These are phyloP conservation scores for Scaptomyza caliginosa DNA, from an alignment of 2,888 invertebrate genomes.

Conservation along the genomic window DNA sequence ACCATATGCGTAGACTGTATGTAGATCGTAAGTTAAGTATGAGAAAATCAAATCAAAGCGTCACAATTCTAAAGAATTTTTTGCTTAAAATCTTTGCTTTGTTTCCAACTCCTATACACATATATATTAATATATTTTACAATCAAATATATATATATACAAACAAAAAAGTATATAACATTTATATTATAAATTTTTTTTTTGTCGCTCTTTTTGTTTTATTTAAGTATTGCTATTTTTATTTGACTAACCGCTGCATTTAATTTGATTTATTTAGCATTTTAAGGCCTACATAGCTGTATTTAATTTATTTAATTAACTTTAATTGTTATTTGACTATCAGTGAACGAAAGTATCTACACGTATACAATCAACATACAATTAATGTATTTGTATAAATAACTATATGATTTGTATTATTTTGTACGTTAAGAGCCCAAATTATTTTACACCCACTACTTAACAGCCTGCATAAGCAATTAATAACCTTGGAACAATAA, in stretches of 20 bases:
- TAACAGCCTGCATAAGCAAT: slow-evolving; percentile 1
- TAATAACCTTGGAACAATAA: slow-evolving; percentile 31
- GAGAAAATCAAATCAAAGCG: slow-evolving; percentile 30
- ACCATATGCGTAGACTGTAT: slow-evolving; percentile 40
- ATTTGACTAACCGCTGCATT: slow-evolving; percentile 45
- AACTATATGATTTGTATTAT: slow-evolving; percentile 66
- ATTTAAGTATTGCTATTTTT: slow-evolving; percentile 17
- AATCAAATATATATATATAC: background rate
- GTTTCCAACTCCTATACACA: slow-evolving; percentile 12
- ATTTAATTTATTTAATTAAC: slow-evolving; percentile 74
- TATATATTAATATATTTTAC: too few species aligned
- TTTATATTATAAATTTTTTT: slow-evolving; percentile 1
- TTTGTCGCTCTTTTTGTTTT: slow-evolving; percentile 21
- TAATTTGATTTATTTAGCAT: slow-evolving; percentile 46
- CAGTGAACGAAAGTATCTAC: slow-evolving; percentile 39
- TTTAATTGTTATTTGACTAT: slow-evolving; percentile 68
- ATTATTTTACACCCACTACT: slow-evolving; percentile 13
- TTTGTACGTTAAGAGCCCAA: slow-evolving; percentile 38
- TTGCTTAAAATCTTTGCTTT: slow-evolving; percentile 17
- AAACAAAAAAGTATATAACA: slow-evolving; percentile 18
- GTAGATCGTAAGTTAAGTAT: slow-evolving; percentile 26
- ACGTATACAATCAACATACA: slow-evolving; percentile 19
- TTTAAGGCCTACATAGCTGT: slow-evolving; percentile 64
- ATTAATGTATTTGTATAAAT: background rate
- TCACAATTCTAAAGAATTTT: slow-evolving; percentile 16